Percentiles rank a stretch among this genome's conserved stretches.
Evolutionary conservation across 2,888 invertebrate species (phyloP).

Genomic region (Patella ulyssiponensis): DNA sequence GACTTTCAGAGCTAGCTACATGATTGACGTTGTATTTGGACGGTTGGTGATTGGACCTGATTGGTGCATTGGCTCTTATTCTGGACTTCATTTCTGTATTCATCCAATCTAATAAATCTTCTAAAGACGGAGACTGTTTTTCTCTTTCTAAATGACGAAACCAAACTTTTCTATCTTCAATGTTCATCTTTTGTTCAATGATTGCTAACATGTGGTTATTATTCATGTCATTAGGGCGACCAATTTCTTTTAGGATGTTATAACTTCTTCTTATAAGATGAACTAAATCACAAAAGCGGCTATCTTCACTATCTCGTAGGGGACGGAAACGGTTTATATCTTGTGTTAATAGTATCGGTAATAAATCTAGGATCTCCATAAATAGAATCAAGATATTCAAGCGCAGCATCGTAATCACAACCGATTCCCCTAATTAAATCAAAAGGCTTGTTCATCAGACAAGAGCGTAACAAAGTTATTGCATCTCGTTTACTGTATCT

Average conservation of each 20-base stretch:
- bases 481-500: slow-evolving; percentile 7
- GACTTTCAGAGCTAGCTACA: background rate
- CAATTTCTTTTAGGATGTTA: background rate
- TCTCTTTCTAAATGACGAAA: background rate
- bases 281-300: background rate
- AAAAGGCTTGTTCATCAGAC: background rate
- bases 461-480: background rate
- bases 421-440: background rate
- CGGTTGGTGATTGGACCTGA: background rate
- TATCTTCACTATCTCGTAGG: background rate
- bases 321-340: slow-evolving; percentile 1
- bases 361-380: slow-evolving; percentile 7
- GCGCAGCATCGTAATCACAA: background rate
- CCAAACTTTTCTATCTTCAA: slow-evolving; percentile 1
- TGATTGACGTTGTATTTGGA: background rate
- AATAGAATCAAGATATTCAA: slow-evolving; percentile 6
- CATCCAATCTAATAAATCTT: background rate
- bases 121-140: background rate
- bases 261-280: background rate
- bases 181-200: background rate
- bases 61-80: background rate
- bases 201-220: background rate
- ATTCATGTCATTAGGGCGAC: background rate
- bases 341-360: background rate
- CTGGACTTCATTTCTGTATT: background rate